Conservation (phyloP, 2,888 invertebrate genomes). For the Drosophila peninsularis region DNA sequence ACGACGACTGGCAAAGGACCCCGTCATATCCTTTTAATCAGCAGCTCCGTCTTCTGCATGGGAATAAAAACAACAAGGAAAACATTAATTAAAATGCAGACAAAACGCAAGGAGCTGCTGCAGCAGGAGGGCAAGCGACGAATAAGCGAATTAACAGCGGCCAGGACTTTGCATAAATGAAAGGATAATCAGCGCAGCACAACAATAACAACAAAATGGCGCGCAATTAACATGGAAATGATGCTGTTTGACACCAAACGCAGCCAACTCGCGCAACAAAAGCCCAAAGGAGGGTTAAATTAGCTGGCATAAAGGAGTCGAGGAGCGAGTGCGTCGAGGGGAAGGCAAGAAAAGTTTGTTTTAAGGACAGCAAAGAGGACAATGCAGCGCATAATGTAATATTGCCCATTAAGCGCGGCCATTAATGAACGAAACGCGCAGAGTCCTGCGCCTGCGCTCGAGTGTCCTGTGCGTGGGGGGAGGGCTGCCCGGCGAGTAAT, state of each 20-base stretch:
- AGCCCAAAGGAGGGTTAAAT: slow-evolving; percentile 71
- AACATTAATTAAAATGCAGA: slow-evolving; percentile 79
- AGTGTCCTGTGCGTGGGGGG: slow-evolving; percentile 21
- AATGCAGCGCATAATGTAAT: slow-evolving; percentile 84
- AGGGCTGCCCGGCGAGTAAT: slow-evolving; percentile 66
- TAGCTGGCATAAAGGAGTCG: slow-evolving; percentile 51
- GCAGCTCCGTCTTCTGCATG: slow-evolving; percentile 74
- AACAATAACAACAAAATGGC: slow-evolving; percentile 69
- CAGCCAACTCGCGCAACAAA: slow-evolving; percentile 44
- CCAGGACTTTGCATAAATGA: slow-evolving; percentile 82
- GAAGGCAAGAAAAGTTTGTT: slow-evolving; percentile 46
- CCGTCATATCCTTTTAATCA: slow-evolving; percentile 74
- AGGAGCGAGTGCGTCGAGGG: slow-evolving; percentile 9
- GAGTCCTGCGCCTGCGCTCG: slow-evolving; percentile 58
- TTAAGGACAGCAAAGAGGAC: slow-evolving; percentile 65
- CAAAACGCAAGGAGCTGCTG: slow-evolving; percentile 43
- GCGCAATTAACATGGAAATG: slow-evolving; percentile 80
- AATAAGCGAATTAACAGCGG: slow-evolving; percentile 83
- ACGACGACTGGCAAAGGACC: slow-evolving; percentile 19
- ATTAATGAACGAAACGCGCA: slow-evolving; percentile 77
- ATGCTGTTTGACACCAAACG: slow-evolving; percentile 74
- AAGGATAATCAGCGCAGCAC: slow-evolving; percentile 81
- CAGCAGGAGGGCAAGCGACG: slow-evolving; percentile 49
- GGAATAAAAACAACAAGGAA: slow-evolving; percentile 56
- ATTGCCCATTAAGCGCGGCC: slow-evolving; percentile 85